phyloP scores from a whole-genome alignment of 2,113 vertebrate genomes.

The Microcebus ravelobensis region DNA sequence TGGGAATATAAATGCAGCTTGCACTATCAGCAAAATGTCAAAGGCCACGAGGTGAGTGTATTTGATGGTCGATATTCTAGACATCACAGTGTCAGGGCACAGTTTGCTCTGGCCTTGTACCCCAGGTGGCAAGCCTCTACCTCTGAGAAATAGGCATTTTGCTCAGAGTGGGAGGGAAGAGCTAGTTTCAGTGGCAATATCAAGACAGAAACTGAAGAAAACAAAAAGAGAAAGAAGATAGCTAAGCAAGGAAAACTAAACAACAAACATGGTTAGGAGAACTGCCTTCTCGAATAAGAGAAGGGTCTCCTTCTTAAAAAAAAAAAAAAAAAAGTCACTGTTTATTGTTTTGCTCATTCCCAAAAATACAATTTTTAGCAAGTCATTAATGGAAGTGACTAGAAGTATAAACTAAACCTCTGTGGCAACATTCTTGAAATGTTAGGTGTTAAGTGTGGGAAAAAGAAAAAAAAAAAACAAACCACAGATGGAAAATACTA shows the following conservation, averaged over 20 bases:
- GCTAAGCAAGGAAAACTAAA: fast-evolving
- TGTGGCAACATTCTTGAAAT: slow-evolving; percentile 82
- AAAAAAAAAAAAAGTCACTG: background rate
- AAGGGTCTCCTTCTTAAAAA: slow-evolving; percentile 17
- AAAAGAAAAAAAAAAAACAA: slow-evolving; percentile 54
- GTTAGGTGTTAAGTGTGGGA: slow-evolving; percentile 77
- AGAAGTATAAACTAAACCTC: slow-evolving; percentile 79
- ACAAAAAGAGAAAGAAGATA: background rate
- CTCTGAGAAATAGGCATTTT: background rate
- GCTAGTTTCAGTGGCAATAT: background rate
- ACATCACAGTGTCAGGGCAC: fast-evolving
- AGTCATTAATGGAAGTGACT: slow-evolving; percentile 72
- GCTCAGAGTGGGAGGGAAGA: background rate
- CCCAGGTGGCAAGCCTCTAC: background rate
- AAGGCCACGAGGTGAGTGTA: background rate
- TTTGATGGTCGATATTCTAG: background rate
- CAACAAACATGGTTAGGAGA: background rate
- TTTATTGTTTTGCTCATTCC: slow-evolving; percentile 67
- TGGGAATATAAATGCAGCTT: background rate
- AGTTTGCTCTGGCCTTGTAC: background rate
- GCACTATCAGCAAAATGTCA: background rate
- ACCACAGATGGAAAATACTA: slow-evolving; percentile 86
- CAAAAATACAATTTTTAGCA: slow-evolving; percentile 67
- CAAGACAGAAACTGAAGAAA: background rate
- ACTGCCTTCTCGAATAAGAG: background rate